Evolutionary conservation across 2,888 invertebrate genomes (phyloP).

Genomic region (Platerodrilus igneus): DNA sequence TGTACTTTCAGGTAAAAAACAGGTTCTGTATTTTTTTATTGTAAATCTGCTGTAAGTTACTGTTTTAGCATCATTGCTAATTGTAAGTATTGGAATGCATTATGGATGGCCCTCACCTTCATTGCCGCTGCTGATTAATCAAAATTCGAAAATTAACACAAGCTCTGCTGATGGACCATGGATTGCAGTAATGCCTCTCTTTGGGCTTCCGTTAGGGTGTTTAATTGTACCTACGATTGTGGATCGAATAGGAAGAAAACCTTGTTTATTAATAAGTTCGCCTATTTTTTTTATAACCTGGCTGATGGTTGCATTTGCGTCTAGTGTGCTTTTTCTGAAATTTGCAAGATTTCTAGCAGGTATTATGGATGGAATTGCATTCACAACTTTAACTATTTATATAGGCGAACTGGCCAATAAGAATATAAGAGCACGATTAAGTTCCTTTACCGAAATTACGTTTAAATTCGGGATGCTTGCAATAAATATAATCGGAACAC

Average conservation of each 20-base stretch:
- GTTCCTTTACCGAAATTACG: conserved; percentile 57
- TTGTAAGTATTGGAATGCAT: no score
- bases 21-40: no score
- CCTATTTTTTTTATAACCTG: conserved; percentile 60
- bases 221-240: conserved; percentile 59
- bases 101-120: conserved; percentile 60
- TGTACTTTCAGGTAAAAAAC: no score
- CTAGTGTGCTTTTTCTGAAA: conserved; percentile 55
- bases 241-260: conserved; percentile 62
- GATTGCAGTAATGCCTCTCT: conserved; percentile 61
- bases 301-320: conserved; percentile 58
- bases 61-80: no score
- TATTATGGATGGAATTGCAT: conserved; percentile 50
- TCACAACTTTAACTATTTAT: conserved; percentile 54
- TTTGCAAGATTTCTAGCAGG: conserved; percentile 53
- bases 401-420: conserved; percentile 58
- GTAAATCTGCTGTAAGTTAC: no score
- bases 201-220: conserved; percentile 61
- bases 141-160: conserved; percentile 49
- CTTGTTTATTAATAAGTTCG: conserved; percentile 57
- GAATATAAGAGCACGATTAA: conserved; percentile 57
- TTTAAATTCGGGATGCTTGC: conserved; percentile 57
- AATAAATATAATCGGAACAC: conserved; percentile 59
- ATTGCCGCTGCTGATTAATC: conserved; percentile 50
- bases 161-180: conserved; percentile 54